Base-by-base conservation (phyloP, 2,888 invertebrate genomes). In the Tipula confusa region DNA sequence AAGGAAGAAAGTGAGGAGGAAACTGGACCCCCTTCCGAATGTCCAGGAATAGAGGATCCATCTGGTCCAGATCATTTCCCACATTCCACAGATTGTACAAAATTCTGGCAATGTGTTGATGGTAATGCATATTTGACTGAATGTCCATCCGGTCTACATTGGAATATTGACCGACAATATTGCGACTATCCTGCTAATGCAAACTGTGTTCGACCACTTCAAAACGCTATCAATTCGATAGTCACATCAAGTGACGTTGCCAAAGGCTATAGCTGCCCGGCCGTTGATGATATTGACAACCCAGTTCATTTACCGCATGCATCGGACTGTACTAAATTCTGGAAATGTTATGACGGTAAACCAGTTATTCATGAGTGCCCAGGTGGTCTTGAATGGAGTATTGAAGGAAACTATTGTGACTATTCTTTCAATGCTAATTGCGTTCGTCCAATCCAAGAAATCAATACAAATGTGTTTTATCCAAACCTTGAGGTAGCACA, bases 281-380 rank as follows among this genome's bases (percentile, higher is more conserved):
- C 29, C 1, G n/a, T n/a, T 13, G 81, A 81, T 1, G 29, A n/a
- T 29, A 6, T 29, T 29, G 31, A 1, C 2, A 81, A 81, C 6
- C 81, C 81, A 29, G 29, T 29, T 11, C 48, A 48, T 64, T 13
- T 84, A 38, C 82, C 84, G 15, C 84, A 84, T 80, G 38, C 33
- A 24, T 24, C 82, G 0, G 79, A 84, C 38, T 85, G 85, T 81
- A 64, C 80, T 2, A 83, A 84, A 81, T 85, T 85, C 43, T 84
- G 83, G 28, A 79, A 83, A 29, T 85, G 85, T 29, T 83, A 82
- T 33, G 36, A 84, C 13, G 85, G 85, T 0, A 33, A 82, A 29
- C 82, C 64, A 5, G 33, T 81, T 81, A 82, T 80, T 7, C 64
- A 83, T 13, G 36, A 82, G 15, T 85, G 85, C 18, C 82, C 82